Evolutionary conservation across 2,797 vertebrate species (phyloP), one percentile per base, ranked within the genome.

Genomic region (Anisognathus igniventris): DNA sequence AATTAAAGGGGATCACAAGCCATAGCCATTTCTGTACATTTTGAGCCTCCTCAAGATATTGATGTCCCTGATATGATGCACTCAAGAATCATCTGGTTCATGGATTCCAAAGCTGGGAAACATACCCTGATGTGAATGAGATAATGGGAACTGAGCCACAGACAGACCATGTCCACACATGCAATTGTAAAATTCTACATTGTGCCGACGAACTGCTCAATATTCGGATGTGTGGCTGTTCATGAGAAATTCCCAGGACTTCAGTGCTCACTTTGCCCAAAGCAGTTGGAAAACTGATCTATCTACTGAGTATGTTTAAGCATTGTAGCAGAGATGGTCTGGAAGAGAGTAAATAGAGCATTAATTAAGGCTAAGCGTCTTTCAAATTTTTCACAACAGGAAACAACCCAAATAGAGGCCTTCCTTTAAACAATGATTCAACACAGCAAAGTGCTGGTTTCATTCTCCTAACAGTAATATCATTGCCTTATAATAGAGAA

Each of bases 151-250:
- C 25, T 21, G 14, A 90, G 64, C 22, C 31, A 42, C 22, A 62
- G 23, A 28, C 15, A 39, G 24, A 21, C 37, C 33, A 30, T 9
- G 17, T 28, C 15, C 39, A 57, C 35, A 62, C 3, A 5, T 14
- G 23, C 30, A 89, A 44, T 8, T 47, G 20, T 57, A 72, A 72
- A 78, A 60, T n/a, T 58, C 47, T 61, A 3, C 1, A 0, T 56
- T 80, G 53, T 53, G 27, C 42, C 54, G 35, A 31, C 28, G 47
- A 35, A 39, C 67, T 17, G 1, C 51, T 72, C 25, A 5, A 4
- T 68, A 42, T 56, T 42, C 0, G 0, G 2, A 15, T 19, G 24
- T 18, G 25, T 42, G 39, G 9, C 17, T 62, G 30, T 2, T 47
- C 19, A 4, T 8, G 20, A 80, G 77, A 70, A 28, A 54, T 50